Evolutionary conservation across 1,140 invertebrate genomes (phyloP), one percentile per base, ranked within the genome.

Genomic region (Anoplophora glabripennis): DNA sequence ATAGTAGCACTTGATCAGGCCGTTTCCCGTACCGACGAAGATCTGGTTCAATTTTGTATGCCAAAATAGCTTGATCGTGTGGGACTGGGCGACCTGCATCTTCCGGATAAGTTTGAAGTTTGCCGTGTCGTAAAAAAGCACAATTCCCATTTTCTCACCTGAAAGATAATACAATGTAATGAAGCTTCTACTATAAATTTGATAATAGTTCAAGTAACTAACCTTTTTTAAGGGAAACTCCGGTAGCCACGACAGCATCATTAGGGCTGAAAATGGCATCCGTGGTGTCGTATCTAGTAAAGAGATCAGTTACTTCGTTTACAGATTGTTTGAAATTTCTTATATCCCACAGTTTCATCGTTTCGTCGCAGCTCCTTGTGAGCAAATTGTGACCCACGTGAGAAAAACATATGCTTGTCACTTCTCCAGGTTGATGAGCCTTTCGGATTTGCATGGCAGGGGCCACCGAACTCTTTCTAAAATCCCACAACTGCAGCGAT

Each of bases 401-500:
- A 0, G 95, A 96, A 72, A 94, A 99, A 14, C 82, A 79, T 17
- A 99, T 76, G 48, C 87, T 88, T 0, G 91, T 91, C 34, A 93
- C 93, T 72, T 97, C 93, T 0, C 81, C 81, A 65, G 86, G 89
- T 55, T 83, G 15, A 77, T 99, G 97, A 0, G 93, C 94, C 51
- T 83, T 85, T 58, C 93, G 80, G 1, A 94, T 77, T 33, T 90
- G 75, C 45, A 88, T 79, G 0, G 86, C 83, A 0, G 93, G 93
- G 69, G 93, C 96, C 0, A 89, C 88, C 65, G 85, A 88, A 68
- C 84, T 88, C 71, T 87, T 89, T 38, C 95, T 83, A 47, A 94
- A 89, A 75, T 99, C 97, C 96, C 96, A 99, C 77, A 98, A 89
- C 76, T 98, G 96, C 65, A 99, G 89, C 0, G 94, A 97, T 1